Conservation (phyloP, 2,888 invertebrate genomes). For the Prosapia bicincta region DNA sequence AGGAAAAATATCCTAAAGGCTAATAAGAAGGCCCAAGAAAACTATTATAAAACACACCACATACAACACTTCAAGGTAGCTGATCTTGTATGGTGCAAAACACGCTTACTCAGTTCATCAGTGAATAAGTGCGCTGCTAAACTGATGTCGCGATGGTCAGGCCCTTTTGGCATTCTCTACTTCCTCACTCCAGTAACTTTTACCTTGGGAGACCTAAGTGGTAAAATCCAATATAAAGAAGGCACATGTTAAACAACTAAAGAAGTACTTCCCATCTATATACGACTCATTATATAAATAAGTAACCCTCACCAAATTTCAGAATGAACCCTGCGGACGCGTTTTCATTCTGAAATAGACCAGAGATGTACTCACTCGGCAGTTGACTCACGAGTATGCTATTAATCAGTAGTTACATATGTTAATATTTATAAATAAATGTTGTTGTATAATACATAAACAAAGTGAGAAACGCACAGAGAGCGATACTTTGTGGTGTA, state of each 20-base stretch:
- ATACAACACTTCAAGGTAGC: neutral
- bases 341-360: too few relatives aligned
- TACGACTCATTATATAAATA: too few relatives aligned
- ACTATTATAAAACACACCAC: neutral
- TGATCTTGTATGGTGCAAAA: neutral
- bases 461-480: too few relatives aligned
- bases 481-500: too few relatives aligned
- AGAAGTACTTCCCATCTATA: neutral
- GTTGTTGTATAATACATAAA: too few relatives aligned
- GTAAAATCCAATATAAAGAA: neutral
- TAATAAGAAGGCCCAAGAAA: neutral
- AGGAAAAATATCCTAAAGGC: neutral
- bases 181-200: neutral
- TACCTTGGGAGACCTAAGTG: neutral
- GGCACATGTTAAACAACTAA: neutral
- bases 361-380: too few relatives aligned
- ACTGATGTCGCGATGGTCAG: neutral
- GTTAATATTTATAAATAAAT: too few relatives aligned
- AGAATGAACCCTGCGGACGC: too few relatives aligned
- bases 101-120: neutral
- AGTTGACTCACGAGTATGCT: too few relatives aligned
- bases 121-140: neutral
- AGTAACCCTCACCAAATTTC: too few relatives aligned
- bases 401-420: too few relatives aligned
- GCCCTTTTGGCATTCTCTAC: neutral